A percentile compares a stretch with the other conserved stretches of the same genome.
Conservation (phyloP, 2,113 vertebrate genomes). For the Opisthocomus hoazin region DNA sequence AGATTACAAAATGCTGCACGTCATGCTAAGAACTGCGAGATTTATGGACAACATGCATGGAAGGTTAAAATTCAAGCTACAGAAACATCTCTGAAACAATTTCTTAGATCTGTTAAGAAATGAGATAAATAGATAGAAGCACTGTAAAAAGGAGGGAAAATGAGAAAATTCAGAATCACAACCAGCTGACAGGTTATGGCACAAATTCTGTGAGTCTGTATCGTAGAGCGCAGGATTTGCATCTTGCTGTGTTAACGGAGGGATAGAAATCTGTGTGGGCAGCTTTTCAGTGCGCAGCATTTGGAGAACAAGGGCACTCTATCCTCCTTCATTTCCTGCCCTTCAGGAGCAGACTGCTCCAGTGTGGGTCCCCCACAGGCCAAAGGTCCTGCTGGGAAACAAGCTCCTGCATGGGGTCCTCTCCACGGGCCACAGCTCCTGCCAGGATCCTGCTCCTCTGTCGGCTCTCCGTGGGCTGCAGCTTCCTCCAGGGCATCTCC, state of each 20-base stretch:
- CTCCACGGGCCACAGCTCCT: background rate
- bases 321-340: background rate
- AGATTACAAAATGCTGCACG: background rate
- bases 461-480: background rate
- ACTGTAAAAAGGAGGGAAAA: background rate
- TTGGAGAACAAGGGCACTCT: background rate
- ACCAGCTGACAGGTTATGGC: background rate
- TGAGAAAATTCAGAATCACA: background rate
- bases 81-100: background rate
- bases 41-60: background rate
- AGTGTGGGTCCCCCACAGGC: background rate
- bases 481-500: background rate
- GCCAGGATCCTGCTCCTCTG: background rate
- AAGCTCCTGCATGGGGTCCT: background rate
- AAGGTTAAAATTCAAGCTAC: background rate
- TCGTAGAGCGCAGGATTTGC: background rate
- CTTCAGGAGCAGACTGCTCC: background rate
- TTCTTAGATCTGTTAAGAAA: background rate
- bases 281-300: background rate
- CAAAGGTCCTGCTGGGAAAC: background rate
- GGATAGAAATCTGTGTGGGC: background rate
- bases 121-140: background rate
- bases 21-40: background rate
- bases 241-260: background rate
- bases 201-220: background rate